Percentiles rank a stretch among this genome's conserved stretches.
Conservation (phyloP, 2,888 invertebrate species). For the Anorthoa munda region DNA sequence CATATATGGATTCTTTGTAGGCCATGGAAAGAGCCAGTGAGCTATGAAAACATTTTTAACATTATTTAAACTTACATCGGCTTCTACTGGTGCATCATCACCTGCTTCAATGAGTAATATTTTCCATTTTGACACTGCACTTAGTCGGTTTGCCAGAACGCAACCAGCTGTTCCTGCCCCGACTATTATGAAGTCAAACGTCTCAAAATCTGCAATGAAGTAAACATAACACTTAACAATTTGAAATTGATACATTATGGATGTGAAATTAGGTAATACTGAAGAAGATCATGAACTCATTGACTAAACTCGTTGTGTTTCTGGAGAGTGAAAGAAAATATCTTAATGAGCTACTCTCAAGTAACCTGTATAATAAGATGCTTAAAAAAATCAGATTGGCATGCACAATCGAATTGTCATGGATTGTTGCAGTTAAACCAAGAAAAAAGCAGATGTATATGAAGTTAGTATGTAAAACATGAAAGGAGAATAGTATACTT, state of each 20-base stretch:
- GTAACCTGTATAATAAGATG: not conserved
- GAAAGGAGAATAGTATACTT: not conserved
- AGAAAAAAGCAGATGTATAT: not conserved
- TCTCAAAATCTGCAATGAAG: slow-evolving; percentile 60
- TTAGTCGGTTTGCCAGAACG: slow-evolving; percentile 73
- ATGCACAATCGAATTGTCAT: no score
- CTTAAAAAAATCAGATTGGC: no score
- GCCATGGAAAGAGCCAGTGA: no score
- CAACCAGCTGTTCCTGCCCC: slow-evolving; percentile 75
- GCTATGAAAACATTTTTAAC: no score
- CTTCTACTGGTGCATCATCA: slow-evolving; percentile 64
- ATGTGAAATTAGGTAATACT: not conserved
- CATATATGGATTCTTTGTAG: no score
- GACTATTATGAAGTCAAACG: slow-evolving; percentile 74
- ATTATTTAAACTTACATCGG: slow-evolving; percentile 29
- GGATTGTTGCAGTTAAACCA: not conserved
- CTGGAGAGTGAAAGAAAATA: not conserved
- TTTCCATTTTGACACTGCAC: slow-evolving; percentile 71
- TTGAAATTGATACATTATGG: not conserved
- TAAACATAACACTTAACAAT: not conserved
- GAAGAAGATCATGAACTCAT: not conserved
- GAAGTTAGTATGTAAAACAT: not conserved
- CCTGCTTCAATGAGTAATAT: slow-evolving; percentile 90
- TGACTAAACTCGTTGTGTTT: not conserved
- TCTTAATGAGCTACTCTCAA: not conserved